Evolutionary conservation across 2,888 invertebrate genomes (phyloP), one percentile per base, ranked within the genome.

Genomic region (Limenitis camilla): DNA sequence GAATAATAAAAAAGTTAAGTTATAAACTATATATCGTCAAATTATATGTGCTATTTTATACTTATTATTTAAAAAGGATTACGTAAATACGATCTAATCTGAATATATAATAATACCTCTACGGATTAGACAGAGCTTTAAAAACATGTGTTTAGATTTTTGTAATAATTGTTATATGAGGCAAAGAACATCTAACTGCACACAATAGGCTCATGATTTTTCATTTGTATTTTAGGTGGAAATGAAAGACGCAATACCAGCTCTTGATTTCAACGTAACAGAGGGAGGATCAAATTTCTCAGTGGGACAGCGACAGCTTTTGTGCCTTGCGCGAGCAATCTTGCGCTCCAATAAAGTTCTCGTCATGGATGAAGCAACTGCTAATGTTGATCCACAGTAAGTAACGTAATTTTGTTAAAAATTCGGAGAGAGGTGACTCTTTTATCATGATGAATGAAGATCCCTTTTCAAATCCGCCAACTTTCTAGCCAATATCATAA

Each of bases 291-390:
- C 87, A 7, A 94, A 94, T 73, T 90, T 95, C 63, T 94, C 94
- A 38, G 92, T 94, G 49, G 96, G 95, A 0, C 94, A 95, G 71
- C 82, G 94, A 31, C 95, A 96, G 73, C 81, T 95, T 54, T 88
- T 96, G 50, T 95, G 95, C 67, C 78, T 96, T 52, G 95, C 94
- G 0, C 85, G 95, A 51, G 95, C 95, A 0, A 90, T 95, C 49
- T 81, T 95, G 6, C 85, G 92, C 45, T 91, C 91, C 54, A 94
- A 94, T 70, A 90, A 86, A 53, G 90, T 95, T 46, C 86, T 95
- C 2, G 90, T 90, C 35, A 83, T 90, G 88, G 90, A 90, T 59
- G 90, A 90, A 68, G 90, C 89, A 6, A 89, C 88, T 2, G 89
- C 89, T 33, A 89, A 89, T 64, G 88, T 89, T 1, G 90, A 90